Conservation (phyloP, 1,140 invertebrate species). For the Leptopilina boulardi region DNA sequence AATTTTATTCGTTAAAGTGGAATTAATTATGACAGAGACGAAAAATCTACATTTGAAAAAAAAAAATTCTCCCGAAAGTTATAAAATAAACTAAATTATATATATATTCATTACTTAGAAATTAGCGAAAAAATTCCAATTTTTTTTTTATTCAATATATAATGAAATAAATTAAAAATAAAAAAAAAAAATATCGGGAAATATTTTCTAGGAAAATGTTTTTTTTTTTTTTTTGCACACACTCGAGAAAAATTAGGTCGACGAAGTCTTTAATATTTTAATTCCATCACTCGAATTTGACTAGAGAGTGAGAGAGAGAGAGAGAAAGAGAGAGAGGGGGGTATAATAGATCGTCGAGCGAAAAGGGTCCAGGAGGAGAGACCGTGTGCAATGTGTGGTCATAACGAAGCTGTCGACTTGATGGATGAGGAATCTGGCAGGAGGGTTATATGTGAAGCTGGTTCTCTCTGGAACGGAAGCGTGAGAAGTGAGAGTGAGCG, state of each 20-base stretch:
- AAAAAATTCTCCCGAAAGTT: background rate
- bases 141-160: too few relatives aligned
- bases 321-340: too few relatives aligned
- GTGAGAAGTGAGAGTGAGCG: constrained; percentile 52
- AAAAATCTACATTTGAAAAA: background rate
- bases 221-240: background rate
- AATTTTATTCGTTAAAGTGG: constrained; percentile 12
- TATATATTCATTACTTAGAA: too few relatives aligned
- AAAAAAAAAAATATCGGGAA: too few relatives aligned
- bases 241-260: background rate
- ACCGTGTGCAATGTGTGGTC: constrained; percentile 65
- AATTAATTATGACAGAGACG: background rate
- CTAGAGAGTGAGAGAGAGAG: too few relatives aligned
- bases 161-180: too few relatives aligned
- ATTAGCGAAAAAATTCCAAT: too few relatives aligned
- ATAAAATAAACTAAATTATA: background rate
- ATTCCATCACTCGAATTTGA: constrained; percentile 51
- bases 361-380: constrained; percentile 59
- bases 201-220: background rate
- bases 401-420: constrained; percentile 73
- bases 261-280: constrained; percentile 60
- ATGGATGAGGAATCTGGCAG: constrained; percentile 65
- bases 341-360: constrained; percentile 53
- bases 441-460: constrained; percentile 58
- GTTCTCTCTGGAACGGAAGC: constrained; percentile 58